phyloP scores from a whole-genome alignment of 1,140 invertebrate genomes.

The Battus philenor region DNA sequence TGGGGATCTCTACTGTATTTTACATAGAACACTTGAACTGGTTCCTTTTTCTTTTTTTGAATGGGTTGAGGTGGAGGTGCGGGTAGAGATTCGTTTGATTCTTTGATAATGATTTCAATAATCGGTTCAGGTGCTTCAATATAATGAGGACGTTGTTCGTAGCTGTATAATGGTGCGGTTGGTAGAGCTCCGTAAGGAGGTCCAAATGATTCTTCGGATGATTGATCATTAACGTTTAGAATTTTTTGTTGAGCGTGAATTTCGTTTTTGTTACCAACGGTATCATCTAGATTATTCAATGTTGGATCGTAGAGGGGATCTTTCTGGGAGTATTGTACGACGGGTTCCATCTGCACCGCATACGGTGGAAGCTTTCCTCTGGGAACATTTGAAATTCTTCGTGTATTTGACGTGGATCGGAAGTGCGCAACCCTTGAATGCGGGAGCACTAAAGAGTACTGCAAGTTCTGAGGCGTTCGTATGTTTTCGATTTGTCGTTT shows the following conservation, averaged over 20 bases:
- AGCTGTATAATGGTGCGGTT: slow-evolving; percentile 68
- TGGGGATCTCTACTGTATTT: slow-evolving; percentile 90
- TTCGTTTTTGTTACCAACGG: slow-evolving; percentile 68
- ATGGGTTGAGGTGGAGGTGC: slow-evolving; percentile 78
- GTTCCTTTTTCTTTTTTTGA: slow-evolving; percentile 83
- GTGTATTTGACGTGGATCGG: slow-evolving; percentile 58
- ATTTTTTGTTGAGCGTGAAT: slow-evolving; percentile 73
- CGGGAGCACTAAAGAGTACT: slow-evolving; percentile 75
- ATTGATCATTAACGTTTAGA: slow-evolving; percentile 76
- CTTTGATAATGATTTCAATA: slow-evolving; percentile 93
- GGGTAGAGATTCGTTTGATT: slow-evolving; percentile 88
- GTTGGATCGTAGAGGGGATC: slow-evolving; percentile 83
- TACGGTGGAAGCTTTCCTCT: slow-evolving; percentile 79
- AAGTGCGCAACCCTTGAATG: slow-evolving; percentile 72
- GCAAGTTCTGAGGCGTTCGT: slow-evolving; percentile 75
- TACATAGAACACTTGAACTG: slow-evolving; percentile 92
- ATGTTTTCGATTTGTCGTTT: slow-evolving; percentile 73
- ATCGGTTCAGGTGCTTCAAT: slow-evolving; percentile 89
- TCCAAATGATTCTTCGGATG: slow-evolving; percentile 62
- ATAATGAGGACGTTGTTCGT: slow-evolving; percentile 78
- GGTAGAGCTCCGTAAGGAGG: slow-evolving; percentile 62
- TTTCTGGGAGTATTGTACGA: slow-evolving; percentile 85
- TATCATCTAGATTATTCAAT: slow-evolving; percentile 59
- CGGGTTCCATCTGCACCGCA: slow-evolving; percentile 87
- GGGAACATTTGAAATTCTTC: slow-evolving; percentile 70